Conservation (phyloP, 2,888 invertebrate species). For the Nebria salina region DNA sequence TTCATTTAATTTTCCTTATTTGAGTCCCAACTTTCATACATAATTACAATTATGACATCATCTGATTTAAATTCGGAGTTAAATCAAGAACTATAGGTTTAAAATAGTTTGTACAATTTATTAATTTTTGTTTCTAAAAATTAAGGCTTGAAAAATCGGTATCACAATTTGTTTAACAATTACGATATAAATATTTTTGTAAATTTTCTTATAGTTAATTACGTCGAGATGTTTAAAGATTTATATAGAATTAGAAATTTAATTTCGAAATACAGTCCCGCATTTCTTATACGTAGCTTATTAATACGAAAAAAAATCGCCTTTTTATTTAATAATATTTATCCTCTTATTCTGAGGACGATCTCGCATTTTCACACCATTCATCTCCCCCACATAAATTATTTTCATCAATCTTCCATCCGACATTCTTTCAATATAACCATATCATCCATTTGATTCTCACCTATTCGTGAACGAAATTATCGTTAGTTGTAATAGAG, state of each 20-base stretch:
- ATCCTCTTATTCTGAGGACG: no score
- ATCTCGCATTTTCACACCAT: no score
- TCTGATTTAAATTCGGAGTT: not conserved
- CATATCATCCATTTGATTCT: no score
- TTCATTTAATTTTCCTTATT: not conserved
- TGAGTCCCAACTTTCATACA: not conserved
- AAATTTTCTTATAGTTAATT: not conserved
- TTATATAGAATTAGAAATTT: not conserved
- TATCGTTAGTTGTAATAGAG: no score
- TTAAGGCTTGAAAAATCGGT: not conserved
- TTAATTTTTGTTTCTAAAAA: not conserved
- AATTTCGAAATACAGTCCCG: no score
- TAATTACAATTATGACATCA: not conserved
- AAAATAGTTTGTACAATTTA: not conserved
- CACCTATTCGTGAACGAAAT: no score
- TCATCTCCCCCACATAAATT: no score
- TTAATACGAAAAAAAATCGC: no score
- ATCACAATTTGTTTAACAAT: not conserved
- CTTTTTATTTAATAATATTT: no score
- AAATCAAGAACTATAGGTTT: not conserved
- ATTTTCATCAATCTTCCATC: no score
- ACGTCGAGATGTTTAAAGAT: not conserved
- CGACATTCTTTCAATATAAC: no score
- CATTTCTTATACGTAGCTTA: no score
- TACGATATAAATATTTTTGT: slow-evolving; percentile 1